Conservation (phyloP, 2,797 vertebrate species). For the Avahi laniger region DNA sequence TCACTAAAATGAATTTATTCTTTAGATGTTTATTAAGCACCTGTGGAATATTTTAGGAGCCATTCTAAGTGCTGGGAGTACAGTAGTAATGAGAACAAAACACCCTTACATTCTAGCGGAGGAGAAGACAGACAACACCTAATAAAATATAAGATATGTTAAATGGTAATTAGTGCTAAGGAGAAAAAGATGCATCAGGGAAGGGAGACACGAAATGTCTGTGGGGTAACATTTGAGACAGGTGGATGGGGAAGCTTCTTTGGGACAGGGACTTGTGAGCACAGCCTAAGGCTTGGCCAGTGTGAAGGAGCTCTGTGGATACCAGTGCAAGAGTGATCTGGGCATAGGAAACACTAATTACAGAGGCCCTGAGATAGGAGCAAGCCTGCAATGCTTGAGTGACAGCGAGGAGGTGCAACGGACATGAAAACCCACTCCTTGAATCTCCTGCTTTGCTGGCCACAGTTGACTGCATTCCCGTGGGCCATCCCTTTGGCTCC, state of each 20-base stretch:
- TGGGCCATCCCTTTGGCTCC: too few species aligned
- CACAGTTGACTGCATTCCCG: background rate
- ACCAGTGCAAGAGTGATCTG: background rate
- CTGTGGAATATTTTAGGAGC: background rate
- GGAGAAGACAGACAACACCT: background rate
- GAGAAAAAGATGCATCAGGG: background rate
- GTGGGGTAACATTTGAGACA: background rate
- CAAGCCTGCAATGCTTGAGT: rapidly evolving
- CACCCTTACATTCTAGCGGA: background rate
- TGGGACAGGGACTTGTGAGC: rapidly evolving
- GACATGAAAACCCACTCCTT: background rate
- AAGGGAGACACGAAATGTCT: background rate
- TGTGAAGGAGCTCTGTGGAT: rapidly evolving
- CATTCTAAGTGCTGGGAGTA: background rate
- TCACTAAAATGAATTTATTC: background rate
- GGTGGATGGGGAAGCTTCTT: background rate
- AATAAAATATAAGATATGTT: background rate
- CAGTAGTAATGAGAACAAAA: background rate
- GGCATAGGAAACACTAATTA: background rate
- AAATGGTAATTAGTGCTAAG: background rate
- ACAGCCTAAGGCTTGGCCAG: background rate
- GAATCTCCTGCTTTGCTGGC: background rate
- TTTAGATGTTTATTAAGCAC: background rate
- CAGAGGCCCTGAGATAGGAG: background rate
- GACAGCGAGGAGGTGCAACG: rapidly evolving